Base-by-base conservation (phyloP, 2,888 invertebrate genomes). In the Lasioglossum zephyrum region DNA sequence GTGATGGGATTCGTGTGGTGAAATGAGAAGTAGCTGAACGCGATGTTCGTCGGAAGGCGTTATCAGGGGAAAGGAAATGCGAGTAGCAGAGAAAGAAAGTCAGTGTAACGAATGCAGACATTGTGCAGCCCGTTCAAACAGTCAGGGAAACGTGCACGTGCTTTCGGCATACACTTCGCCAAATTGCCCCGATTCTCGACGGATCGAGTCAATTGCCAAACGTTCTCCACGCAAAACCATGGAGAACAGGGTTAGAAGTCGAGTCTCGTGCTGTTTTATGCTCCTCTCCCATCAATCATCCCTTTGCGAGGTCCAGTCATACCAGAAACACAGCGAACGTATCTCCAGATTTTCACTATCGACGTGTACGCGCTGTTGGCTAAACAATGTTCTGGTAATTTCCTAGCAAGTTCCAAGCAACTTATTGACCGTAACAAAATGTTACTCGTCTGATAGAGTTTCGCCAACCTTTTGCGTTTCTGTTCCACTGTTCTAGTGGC, bases 171-270 rank as follows among this genome's bases (percentile, higher is more conserved):
- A 60, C 44, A 60, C 81, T 70, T 44, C 53, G 70, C 41, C 49
- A 63, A 77, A 77, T 82, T 82, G 66, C 31, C 41, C 49, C 41
- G 77, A 72, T 63, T 81, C 77, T 77, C 44, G 63, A 39, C 72
- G 76, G 39, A 39, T 47, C 39, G n/a, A 73, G 63, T 60, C 60
- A 47, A 77, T 73, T 77, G 49, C 13, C 73, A 70, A 82, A 73
- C 63, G 70, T 31, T n/a, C 41, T 39, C 77, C 53, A 49, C 53
- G 66, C 39, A 53, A 77, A 73, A 73, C 49, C 63, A 41, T 4
- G 16, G 60, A 49, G 74, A 70, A 77, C 18, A 53, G 26, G 26
- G 53, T 16, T 39, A 26, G n/a, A 70, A 18, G 77, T 53, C 49
- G 49, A n/a, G 36, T 41, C 41, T 77, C 26, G 41, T 70, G 39